phyloP scores from a whole-genome alignment of 1,140 invertebrate genomes.

The Drosophila suzukii region DNA sequence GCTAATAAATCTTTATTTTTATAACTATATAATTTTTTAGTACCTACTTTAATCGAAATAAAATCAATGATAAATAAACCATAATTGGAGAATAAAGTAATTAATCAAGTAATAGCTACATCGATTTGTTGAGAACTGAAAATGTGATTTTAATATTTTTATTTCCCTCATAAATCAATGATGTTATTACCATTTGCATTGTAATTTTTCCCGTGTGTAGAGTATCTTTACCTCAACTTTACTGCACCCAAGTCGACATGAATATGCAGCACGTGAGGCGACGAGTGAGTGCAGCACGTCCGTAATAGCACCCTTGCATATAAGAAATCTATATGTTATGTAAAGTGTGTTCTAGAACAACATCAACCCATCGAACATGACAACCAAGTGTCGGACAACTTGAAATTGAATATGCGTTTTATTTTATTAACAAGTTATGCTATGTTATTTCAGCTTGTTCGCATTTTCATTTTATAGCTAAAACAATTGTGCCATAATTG shows the following conservation, averaged over 20 bases:
- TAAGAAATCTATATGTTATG: neutral
- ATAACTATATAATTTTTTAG: neutral
- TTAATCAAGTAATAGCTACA: neutral
- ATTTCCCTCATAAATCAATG: neutral
- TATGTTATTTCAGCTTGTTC: conserved; percentile 10
- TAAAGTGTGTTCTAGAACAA: conserved; percentile 16
- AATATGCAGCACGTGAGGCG: conserved; percentile 55
- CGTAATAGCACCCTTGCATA: conserved; percentile 10
- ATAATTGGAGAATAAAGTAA: neutral
- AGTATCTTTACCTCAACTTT: neutral
- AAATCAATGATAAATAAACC: neutral
- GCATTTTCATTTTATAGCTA: conserved; percentile 5
- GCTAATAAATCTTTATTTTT: neutral
- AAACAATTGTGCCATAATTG: conserved; percentile 8
- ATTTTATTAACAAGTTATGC: conserved; percentile 23
- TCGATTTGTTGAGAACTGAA: neutral
- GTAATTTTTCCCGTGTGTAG: neutral
- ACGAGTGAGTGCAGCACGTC: conserved; percentile 27
- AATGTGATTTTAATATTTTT: neutral
- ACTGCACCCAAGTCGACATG: conserved; percentile 29
- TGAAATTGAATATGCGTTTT: conserved; percentile 19
- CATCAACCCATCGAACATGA: conserved; percentile 22
- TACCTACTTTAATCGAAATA: neutral
- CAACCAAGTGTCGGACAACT: conserved; percentile 11
- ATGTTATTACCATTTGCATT: too few relatives aligned